phyloP scores from a whole-genome alignment of 2,797 vertebrate genomes.

The Hypotaenidia philippensis region DNA sequence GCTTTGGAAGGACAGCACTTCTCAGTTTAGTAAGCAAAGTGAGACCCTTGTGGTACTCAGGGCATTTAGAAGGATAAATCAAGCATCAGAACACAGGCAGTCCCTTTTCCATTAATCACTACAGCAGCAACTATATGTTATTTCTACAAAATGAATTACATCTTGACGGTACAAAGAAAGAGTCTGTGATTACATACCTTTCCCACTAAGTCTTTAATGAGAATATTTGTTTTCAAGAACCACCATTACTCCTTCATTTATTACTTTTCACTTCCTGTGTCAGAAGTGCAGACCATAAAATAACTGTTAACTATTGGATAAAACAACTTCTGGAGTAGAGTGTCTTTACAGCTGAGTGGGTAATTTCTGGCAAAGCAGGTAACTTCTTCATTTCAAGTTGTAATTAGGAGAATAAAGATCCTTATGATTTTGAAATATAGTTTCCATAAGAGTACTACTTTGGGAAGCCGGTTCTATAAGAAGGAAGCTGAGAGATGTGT shows the following conservation, averaged over 20 bases:
- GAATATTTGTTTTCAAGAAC: neutral
- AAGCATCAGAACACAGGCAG: neutral
- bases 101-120: neutral
- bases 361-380: neutral
- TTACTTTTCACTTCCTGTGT: neutral
- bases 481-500: neutral
- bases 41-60: neutral
- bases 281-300: neutral
- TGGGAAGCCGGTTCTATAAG: neutral
- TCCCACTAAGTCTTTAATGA: neutral
- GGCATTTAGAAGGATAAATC: neutral
- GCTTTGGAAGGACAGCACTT: neutral
- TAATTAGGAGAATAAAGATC: neutral
- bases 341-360: neutral
- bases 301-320: neutral
- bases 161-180: neutral
- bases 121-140: neutral
- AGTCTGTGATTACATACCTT: neutral
- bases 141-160: neutral
- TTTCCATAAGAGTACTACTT: neutral
- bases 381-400: neutral
- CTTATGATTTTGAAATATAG: neutral
- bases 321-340: neutral
- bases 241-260: neutral
- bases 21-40: neutral